Base-by-base conservation (phyloP, 2,113 vertebrate genomes). In the Paradisaea rubra region DNA sequence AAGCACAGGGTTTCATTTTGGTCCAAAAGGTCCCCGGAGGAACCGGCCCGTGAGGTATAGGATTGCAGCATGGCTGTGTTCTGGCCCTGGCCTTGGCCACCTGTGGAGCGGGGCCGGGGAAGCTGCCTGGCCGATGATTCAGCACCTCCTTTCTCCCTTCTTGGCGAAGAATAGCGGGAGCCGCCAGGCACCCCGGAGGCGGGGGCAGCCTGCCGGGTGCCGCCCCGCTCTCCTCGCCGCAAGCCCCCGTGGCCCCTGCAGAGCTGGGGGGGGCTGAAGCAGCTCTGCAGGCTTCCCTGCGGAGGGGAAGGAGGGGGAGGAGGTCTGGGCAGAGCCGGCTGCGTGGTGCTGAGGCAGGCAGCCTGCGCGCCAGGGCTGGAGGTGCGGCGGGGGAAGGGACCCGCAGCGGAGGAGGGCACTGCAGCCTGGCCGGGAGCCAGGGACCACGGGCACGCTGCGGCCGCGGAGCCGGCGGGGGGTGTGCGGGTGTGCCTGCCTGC, bases 391-490 rank as follows among this genome's bases (percentile, higher is more conserved):
- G 86, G 92, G 83, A 86, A 93, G 72, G 77, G 91, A 84, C 95
- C 91, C 87, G 92, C 92, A 81, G 95, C 68, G 57, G 72, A 27
- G 60, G 23, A 89, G 79, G 86, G 50, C 59, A 89, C 95, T 65
- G 96, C 94, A 97, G 86, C 83, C 91, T 93, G 95, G 96, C 85
- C 47, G 15, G 73, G 69, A 91, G 96, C 94, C 95, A 97, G 86
- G n/a, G 20, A 84, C 41, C 72, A 13, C 6, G 7, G 72, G 45
- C 73, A 53, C 82, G 65, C 81, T 89, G 94, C 72, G 59, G 94
- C 78, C 37, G 47, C 33, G 4, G 78, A 66, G 78, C 66, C 69
- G 22, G 57, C 35, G 31, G 68, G 86, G 84, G 72, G 11, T n/a
- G 82, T 63, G 86, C 49, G 49, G 37, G 18, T 50, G 13, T 50